Evolutionary conservation across 2,797 vertebrate species (phyloP), one percentile per base, ranked within the genome.

Genomic region (Chiroxiphia lanceolata): DNA sequence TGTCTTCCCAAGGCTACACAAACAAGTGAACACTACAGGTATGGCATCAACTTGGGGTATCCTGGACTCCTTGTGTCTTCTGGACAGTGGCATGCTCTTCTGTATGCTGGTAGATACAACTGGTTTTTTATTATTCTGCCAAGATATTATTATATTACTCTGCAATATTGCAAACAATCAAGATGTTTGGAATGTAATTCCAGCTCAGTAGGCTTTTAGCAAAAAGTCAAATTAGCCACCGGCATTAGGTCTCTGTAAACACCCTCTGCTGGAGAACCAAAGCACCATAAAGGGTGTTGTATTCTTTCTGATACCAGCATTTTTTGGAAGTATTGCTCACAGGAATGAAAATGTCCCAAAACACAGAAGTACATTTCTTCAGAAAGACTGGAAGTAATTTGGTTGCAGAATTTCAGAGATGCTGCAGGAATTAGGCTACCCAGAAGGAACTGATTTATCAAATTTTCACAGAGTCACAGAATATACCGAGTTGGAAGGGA

Each of bases 271-370:
- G 79, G 45, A 92, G 82, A 89, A 26, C 22, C 2, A 2, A 78
- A 78, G 38, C 1, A 0, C 22, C 38, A 27, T 65, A 83, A 93
- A 94, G 22, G n/a, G 67, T 83, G 69, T 13, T 79, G 11, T 27
- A 63, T 93, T 81, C 47, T 88, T 88, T 91, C 57, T 48, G 57
- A 59, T n/a, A 91, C 33, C 19, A 75, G 64, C 45, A 61, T 87
- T 87, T 95, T 91, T 84, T 92, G 91, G 60, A 92, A 91, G 34
- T n/a, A 51, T 86, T 89, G 34, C 54, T 85, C 47, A 50, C 25
- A 87, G 82, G 79, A 93, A 76, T 69, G 42, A 85, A 89, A 85
- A 83, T 40, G 18, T 95, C 83, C 71, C 82, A 85, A 92, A 93
- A 60, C 64, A 83, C 89, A 80, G 56, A 94, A 85, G 27, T 71